Conservation (phyloP, 1,140 invertebrate species). For the Daktulosphaira vitifoliae region DNA sequence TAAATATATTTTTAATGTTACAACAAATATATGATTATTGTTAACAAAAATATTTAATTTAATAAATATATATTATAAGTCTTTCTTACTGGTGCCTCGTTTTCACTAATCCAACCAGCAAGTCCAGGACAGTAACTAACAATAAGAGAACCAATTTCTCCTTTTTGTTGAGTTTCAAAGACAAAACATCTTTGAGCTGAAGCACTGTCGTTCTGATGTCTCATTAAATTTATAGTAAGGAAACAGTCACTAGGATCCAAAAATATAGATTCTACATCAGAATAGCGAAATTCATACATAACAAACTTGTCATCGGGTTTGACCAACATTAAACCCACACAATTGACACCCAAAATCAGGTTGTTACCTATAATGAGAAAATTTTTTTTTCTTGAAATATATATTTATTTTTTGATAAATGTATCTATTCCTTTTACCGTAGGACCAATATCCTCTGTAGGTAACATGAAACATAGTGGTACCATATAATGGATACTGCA, state of each 20-base stretch:
- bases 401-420: conserved; percentile 3
- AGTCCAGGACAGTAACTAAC: conserved; percentile 81
- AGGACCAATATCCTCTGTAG: conserved; percentile 86
- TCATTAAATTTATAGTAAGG: conserved; percentile 65
- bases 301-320: conserved; percentile 84
- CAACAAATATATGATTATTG: not conserved
- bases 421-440: conserved; percentile 62
- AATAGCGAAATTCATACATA: conserved; percentile 77
- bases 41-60: not conserved
- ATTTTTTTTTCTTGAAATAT: not conserved
- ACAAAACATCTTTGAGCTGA: conserved; percentile 71
- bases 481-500: conserved; percentile 93
- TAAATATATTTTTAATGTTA: conserved; percentile 34
- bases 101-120: conserved; percentile 77
- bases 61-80: not conserved
- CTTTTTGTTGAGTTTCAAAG: conserved; percentile 81
- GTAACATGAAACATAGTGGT: conserved; percentile 87
- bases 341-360: conserved; percentile 76
- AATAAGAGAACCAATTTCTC: conserved; percentile 84
- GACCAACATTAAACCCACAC: conserved; percentile 79
- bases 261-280: conserved; percentile 81
- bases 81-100: conserved; percentile 54
- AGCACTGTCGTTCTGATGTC: conserved; percentile 45
- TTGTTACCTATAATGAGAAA: conserved; percentile 45
- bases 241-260: conserved; percentile 86